These are phyloP conservation scores for Thymelicus lineola DNA, from an alignment of 2,888 invertebrate genomes.

Conservation along the genomic window DNA sequence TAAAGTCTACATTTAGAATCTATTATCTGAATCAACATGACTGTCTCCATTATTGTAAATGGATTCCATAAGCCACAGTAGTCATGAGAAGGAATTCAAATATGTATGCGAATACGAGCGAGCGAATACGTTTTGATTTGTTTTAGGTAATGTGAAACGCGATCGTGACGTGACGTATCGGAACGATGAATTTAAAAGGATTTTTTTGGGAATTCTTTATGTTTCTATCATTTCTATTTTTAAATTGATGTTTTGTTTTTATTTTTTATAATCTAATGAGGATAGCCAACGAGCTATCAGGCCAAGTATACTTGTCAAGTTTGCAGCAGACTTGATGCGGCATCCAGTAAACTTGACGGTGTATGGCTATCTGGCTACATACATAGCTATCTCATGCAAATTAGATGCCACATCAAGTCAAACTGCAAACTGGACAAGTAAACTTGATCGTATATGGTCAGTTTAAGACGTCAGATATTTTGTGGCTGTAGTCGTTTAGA, in stretches of 20 bases:
- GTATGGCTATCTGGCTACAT: too few species aligned
- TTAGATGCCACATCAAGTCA: too few species aligned
- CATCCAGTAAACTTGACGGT: too few species aligned
- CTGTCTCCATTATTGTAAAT: conserved; percentile 27
- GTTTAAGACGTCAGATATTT: too few species aligned
- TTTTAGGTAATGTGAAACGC: conserved; percentile 56
- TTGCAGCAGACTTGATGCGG: too few species aligned
- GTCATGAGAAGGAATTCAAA: conserved; percentile 64
- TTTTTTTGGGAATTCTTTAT: not conserved
- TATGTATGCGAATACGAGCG: conserved; percentile 61
- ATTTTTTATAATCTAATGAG: conserved; percentile 41
- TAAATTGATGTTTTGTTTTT: conserved; percentile 22
- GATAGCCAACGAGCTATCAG: too few species aligned
- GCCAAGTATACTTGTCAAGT: too few species aligned
- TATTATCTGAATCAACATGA: not conserved
- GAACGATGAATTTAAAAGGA: not conserved
- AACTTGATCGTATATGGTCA: too few species aligned
- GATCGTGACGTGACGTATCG: conserved; percentile 50
- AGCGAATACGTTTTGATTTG: conserved; percentile 61
- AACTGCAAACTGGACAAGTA: too few species aligned
- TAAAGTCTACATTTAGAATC: not conserved
- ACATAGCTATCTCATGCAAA: too few species aligned
- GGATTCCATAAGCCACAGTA: conserved; percentile 49
- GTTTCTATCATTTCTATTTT: not conserved
- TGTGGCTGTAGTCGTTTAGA: too few species aligned